Percentiles rank a stretch among this genome's conserved stretches.
Evolutionary conservation across 2,888 invertebrate species (phyloP).

Genomic region (Andrena chrysosceles): DNA sequence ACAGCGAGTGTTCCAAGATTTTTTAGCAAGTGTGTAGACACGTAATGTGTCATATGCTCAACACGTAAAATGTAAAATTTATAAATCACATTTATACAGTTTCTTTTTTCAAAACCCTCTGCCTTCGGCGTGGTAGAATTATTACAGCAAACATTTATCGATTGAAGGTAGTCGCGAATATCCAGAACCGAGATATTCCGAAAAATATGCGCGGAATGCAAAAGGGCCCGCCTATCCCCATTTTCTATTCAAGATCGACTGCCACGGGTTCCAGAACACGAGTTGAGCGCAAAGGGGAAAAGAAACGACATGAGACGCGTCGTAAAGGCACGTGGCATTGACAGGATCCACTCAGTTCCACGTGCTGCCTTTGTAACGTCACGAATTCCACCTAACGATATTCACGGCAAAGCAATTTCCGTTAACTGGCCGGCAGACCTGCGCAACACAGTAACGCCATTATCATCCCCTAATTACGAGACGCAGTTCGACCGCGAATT

Average conservation of each 20-base stretch:
- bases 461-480: conserved; percentile 61
- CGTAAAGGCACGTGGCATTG: conserved; percentile 33
- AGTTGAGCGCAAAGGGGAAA: conserved; percentile 1
- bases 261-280: not conserved
- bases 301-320: conserved; percentile 6
- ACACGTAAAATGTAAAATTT: too few relatives aligned
- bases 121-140: not conserved
- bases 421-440: conserved; percentile 55
- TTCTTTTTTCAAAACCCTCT: not conserved
- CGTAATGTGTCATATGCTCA: too few relatives aligned
- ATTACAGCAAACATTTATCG: conserved; percentile 18
- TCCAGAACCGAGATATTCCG: not conserved
- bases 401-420: conserved; percentile 63
- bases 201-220: not conserved
- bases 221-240: not conserved
- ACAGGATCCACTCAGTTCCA: conserved; percentile 32
- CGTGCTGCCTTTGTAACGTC: conserved; percentile 28
- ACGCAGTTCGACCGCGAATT: conserved; percentile 29
- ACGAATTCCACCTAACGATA: conserved; percentile 48
- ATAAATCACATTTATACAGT: too few relatives aligned
- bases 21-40: too few relatives aligned
- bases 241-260: conserved; percentile 14
- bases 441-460: conserved; percentile 58
- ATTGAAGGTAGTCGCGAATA: not conserved
- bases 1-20: too few relatives aligned